Percentiles rank a stretch among this genome's conserved stretches.
phyloP scores from a whole-genome alignment of 2,113 vertebrate species.

The Bos indicus region DNA sequence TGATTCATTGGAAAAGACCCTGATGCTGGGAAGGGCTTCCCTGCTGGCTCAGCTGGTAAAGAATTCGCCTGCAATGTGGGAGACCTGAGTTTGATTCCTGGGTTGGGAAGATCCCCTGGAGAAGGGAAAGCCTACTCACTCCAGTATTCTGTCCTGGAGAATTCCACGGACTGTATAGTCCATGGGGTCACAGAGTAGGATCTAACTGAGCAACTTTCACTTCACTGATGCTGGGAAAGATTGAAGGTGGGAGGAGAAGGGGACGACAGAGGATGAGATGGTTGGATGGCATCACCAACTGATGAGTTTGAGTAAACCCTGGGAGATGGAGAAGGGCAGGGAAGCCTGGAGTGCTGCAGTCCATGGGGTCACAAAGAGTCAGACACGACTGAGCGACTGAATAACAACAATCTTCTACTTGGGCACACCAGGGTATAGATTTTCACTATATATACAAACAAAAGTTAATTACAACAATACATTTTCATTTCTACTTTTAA shows the following conservation, averaged over 20 bases:
- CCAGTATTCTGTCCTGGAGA: not conserved
- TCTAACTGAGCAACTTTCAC: not conserved
- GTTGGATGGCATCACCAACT: not conserved
- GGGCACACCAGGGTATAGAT: not conserved
- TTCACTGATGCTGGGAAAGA: not conserved
- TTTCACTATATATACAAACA: not conserved
- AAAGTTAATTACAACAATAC: not conserved
- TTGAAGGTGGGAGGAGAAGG: not conserved
- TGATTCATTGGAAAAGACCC: not conserved
- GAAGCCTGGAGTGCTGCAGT: not conserved
- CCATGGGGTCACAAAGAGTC: not conserved
- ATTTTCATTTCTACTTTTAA: constrained; percentile 22
- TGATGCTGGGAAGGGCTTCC: not conserved
- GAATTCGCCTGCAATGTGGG: not conserved
- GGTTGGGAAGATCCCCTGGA: not conserved
- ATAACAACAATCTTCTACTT: not conserved
- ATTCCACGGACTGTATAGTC: not conserved
- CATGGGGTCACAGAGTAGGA: not conserved
- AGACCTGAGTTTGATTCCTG: not conserved
- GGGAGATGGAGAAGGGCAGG: not conserved
- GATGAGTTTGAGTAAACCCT: not conserved
- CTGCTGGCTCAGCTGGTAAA: not conserved
- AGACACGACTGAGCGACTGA: not conserved
- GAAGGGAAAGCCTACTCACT: not conserved
- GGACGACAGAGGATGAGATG: not conserved